Percentiles rank a stretch among this genome's conserved stretches.
Conservation (phyloP, 2,113 vertebrate genomes). For the Sceloporus undulatus region DNA sequence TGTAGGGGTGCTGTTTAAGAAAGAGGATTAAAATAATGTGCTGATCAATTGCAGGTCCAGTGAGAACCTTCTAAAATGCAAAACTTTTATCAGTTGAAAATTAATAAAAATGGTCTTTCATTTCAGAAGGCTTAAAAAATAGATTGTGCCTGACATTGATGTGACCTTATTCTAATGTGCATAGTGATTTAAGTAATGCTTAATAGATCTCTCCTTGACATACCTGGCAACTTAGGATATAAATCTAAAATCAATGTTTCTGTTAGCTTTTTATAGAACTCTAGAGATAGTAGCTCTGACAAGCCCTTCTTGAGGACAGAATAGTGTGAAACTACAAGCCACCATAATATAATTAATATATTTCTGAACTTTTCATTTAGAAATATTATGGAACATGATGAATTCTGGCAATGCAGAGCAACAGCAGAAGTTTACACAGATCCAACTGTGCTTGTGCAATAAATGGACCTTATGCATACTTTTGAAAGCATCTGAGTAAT, state of each 20-base stretch:
- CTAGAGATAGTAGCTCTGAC: conserved; percentile 21
- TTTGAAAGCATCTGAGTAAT: not conserved
- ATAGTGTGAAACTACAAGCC: conserved; percentile 17
- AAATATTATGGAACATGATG: not conserved
- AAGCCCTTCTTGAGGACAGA: conserved; percentile 18
- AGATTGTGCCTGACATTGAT: conserved; percentile 24
- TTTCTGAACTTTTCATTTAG: not conserved
- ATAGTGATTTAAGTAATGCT: conserved; percentile 33
- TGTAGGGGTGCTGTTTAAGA: not conserved
- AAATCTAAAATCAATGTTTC: conserved; percentile 44
- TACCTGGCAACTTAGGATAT: conserved; percentile 31
- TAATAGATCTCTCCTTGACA: conserved; percentile 37
- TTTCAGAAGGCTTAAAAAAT: not conserved
- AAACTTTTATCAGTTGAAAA: not conserved
- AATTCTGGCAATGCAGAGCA: not conserved
- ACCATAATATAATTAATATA: conserved; percentile 2
- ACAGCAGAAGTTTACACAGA: not conserved
- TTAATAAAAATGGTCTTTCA: conserved; percentile 19
- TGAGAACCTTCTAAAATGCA: not conserved
- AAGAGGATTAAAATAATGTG: not conserved
- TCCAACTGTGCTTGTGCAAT: not conserved
- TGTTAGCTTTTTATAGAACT: conserved; percentile 35
- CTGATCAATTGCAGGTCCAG: not conserved
- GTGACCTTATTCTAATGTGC: conserved; percentile 31
- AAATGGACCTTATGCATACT: not conserved